Percentiles rank a stretch among this genome's conserved stretches.
Conservation (phyloP, 2,797 vertebrate genomes). For the Lacerta bilineata region DNA sequence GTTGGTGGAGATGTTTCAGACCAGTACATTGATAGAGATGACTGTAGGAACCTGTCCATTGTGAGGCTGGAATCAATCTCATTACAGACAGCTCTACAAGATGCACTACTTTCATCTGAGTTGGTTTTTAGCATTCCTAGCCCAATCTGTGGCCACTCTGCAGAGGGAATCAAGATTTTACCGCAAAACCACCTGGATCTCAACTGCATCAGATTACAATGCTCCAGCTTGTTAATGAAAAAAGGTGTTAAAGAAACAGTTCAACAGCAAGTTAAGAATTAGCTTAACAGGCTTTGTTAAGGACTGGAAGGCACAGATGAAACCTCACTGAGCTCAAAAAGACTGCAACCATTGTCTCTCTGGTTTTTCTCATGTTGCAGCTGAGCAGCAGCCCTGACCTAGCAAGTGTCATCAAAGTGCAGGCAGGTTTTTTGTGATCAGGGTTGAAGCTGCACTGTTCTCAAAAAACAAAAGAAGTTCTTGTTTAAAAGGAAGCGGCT, state of each 20-base stretch:
- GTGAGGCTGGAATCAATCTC: background rate
- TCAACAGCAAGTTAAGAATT: background rate
- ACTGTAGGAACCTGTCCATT: background rate
- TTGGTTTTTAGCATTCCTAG: background rate
- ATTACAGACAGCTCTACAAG: background rate
- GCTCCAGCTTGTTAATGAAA: background rate
- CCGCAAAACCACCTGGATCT: background rate
- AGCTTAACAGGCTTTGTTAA: conserved; percentile 8
- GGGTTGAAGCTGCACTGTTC: background rate
- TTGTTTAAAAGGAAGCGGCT: background rate
- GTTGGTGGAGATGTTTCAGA: background rate
- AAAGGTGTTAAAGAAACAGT: background rate
- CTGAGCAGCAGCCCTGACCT: background rate
- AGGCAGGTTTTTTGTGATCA: background rate
- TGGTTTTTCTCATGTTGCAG: background rate
- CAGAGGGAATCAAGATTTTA: background rate
- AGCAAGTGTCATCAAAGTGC: conserved; percentile 15
- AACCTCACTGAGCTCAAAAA: background rate
- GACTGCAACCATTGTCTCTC: background rate
- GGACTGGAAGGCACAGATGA: background rate
- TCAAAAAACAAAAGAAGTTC: background rate
- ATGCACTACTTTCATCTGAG: background rate
- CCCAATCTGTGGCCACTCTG: background rate
- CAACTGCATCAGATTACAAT: background rate
- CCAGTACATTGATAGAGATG: background rate